phyloP scores from a whole-genome alignment of 2,888 invertebrate species.

The Colostygia pectinataria region DNA sequence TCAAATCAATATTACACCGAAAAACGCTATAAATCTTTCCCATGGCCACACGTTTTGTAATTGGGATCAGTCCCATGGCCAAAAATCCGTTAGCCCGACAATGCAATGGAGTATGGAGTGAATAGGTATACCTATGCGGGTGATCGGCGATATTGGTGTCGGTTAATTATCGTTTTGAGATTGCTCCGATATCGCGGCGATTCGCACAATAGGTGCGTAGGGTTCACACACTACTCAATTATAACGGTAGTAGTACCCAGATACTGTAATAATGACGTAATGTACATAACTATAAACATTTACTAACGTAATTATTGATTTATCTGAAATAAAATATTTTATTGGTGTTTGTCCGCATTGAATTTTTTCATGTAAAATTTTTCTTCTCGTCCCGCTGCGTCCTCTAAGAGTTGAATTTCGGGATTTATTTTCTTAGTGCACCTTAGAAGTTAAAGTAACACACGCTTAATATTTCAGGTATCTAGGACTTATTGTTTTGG shows the following conservation, averaged over 20 bases:
- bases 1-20: slow-evolving; percentile 1
- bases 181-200: slow-evolving; percentile 33
- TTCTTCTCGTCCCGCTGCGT: too few species aligned
- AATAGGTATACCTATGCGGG: slow-evolving; percentile 50
- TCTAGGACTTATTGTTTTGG: too few species aligned
- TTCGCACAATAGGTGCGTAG: slow-evolving; percentile 16
- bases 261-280: not conserved
- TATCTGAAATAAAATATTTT: too few species aligned
- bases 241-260: not conserved
- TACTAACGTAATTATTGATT: too few species aligned
- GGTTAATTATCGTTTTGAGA: slow-evolving; percentile 45
- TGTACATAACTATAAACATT: too few species aligned
- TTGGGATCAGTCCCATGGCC: slow-evolving; percentile 42
- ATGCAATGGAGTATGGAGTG: slow-evolving; percentile 39
- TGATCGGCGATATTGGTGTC: slow-evolving; percentile 40
- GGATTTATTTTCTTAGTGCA: too few species aligned
- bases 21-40: slow-evolving; percentile 11
- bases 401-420: too few species aligned
- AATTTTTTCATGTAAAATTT: too few species aligned
- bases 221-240: slow-evolving; percentile 11
- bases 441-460: too few species aligned
- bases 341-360: too few species aligned
- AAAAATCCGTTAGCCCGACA: slow-evolving; percentile 43
- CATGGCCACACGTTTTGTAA: slow-evolving; percentile 18
- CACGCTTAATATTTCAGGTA: too few species aligned